Base-by-base conservation (phyloP, 1,140 invertebrate species). In the Aethina tumida region DNA sequence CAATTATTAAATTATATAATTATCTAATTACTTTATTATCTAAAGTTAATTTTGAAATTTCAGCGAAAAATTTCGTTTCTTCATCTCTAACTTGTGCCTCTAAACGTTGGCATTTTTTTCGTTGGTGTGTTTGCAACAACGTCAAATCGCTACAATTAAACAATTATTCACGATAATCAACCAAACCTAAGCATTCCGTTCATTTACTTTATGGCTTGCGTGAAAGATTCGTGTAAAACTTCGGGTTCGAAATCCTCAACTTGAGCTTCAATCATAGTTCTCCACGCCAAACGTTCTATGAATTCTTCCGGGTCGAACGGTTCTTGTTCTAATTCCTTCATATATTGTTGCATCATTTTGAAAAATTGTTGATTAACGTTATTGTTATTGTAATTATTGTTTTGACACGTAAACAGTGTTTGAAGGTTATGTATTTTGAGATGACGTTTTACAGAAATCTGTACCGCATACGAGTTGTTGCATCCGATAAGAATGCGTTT, bases 291-390 rank as follows among this genome's bases (percentile, higher is more conserved):
- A 39, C 92, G 70, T 65, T 98, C 95, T 1, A 99, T 92, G 75
- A 98, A 98, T 56, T 97, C 93, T 63, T 92, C 86, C 14, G 90
- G 79, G 71, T 97, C 89, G 66, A 97, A 98, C 1, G 92, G 90
- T 59, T 97, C 91, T 88, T 83, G 79, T 53, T 85, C 81, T 21
- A 85, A 66, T 55, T 85, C 81, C 60, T 83, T 83, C 66, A 84
- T 71, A 61, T 84, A 85, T 71, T 85, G 81, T 68, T 81, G 79
- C 71, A 85, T 75, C 81, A 84, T 84, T 64, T 78, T 81, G 39
- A 38, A 30, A 28, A 35, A 18, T 30, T 34, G 17, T 25, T n/a
- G n/a, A n/a, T n/a, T n/a, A n/a, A n/a, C n/a, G n/a, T n/a, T n/a
- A n/a, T n/a, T n/a, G n/a, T n/a, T n/a, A n/a, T n/a, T n/a, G n/a